Percentiles rank a stretch among this genome's conserved stretches.
Conservation (phyloP, 2,113 vertebrate genomes). For the Pogonocichla stellata region DNA sequence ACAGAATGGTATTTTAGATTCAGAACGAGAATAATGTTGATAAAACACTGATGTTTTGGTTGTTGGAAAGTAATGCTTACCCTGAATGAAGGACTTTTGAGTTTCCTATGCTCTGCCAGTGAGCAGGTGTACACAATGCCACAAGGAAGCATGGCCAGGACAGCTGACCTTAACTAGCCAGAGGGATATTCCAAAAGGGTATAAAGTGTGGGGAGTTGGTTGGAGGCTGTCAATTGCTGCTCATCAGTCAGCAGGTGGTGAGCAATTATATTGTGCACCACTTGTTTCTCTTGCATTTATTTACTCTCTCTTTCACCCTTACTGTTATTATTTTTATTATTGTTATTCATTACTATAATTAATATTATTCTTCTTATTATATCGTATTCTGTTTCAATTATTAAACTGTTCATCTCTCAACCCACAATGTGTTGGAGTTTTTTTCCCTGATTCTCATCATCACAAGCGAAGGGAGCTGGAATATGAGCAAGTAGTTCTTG, state of each 20-base stretch:
- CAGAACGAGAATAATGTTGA: not conserved
- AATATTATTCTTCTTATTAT: not conserved
- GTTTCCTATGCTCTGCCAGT: not conserved
- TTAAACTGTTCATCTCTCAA: not conserved
- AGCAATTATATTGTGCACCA: not conserved
- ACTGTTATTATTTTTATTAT: not conserved
- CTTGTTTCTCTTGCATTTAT: not conserved
- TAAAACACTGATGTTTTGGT: not conserved
- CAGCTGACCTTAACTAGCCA: not conserved
- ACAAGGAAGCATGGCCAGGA: not conserved
- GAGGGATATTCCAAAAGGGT: not conserved
- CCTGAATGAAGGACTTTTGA: not conserved
- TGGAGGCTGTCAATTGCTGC: too few relatives aligned
- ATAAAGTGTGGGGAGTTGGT: not conserved
- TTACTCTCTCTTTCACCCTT: not conserved
- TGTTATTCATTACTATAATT: not conserved
- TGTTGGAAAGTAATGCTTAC: not conserved
- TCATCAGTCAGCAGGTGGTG: not conserved
- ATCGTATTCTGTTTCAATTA: not conserved
- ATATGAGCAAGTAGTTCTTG: not conserved
- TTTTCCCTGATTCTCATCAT: not conserved
- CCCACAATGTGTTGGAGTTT: not conserved
- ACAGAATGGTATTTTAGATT: not conserved
- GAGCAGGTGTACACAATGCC: not conserved
- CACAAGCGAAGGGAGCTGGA: rapidly evolving